phyloP scores from a whole-genome alignment of 1,140 invertebrate genomes.

The Cataglyphis hispanica region DNA sequence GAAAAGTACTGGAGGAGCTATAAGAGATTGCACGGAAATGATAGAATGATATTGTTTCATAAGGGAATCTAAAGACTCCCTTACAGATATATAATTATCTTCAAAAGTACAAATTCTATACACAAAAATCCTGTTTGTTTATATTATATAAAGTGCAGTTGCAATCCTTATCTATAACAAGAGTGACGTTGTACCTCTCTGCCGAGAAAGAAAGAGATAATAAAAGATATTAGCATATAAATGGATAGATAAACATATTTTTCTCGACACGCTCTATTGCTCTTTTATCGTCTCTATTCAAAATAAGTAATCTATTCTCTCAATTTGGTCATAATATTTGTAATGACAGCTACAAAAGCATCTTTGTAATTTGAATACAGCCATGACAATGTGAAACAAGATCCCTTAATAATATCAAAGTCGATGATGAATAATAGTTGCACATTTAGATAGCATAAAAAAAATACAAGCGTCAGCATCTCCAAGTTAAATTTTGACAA shows the following conservation, averaged over 20 bases:
- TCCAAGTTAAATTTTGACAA: not conserved
- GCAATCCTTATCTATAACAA: not conserved
- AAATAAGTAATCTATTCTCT: not conserved
- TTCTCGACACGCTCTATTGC: not conserved
- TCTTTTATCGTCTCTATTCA: not conserved
- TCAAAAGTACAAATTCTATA: not conserved
- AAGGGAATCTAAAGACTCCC: not conserved
- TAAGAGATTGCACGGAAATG: not conserved
- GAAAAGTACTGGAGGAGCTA: conserved; percentile 61
- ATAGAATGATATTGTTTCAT: not conserved
- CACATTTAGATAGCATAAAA: not conserved
- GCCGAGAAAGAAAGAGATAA: not conserved
- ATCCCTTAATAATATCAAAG: not conserved
- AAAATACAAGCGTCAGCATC: not conserved
- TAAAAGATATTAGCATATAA: not conserved
- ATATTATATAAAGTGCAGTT: not conserved
- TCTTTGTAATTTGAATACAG: not conserved
- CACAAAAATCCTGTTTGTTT: not conserved
- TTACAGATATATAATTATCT: not conserved
- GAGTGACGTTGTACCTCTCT: not conserved
- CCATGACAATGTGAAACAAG: not conserved
- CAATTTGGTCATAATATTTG: not conserved
- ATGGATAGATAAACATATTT: not conserved
- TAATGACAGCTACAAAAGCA: not conserved
- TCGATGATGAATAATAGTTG: not conserved